Evolutionary conservation across 1,140 invertebrate genomes (phyloP).

Genomic region (Macrosteles quadrilineatus): DNA sequence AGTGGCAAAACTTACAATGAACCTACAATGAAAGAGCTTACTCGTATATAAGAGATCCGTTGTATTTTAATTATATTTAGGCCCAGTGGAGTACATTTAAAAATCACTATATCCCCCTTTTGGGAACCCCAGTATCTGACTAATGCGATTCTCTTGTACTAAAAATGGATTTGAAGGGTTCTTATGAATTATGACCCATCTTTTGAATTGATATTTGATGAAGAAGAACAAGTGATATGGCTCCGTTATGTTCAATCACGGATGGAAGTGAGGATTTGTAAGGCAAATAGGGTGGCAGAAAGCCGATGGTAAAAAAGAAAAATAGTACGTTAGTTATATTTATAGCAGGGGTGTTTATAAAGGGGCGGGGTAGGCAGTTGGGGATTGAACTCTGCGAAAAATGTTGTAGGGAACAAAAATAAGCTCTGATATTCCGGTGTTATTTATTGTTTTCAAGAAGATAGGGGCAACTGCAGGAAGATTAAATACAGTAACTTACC

Average conservation of each 20-base stretch:
- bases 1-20: too few relatives aligned
- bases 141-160: too few relatives aligned
- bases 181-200: too few relatives aligned
- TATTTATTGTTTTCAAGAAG: background rate
- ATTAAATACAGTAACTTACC: constrained; percentile 12
- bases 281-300: constrained; percentile 12
- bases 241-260: background rate
- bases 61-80: too few relatives aligned
- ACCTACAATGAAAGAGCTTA: too few relatives aligned
- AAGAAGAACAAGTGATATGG: background rate
- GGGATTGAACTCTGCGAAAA: constrained; percentile 12
- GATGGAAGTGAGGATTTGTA: background rate
- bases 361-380: background rate
- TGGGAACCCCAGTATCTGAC: too few relatives aligned
- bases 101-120: too few relatives aligned
- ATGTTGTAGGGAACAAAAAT: constrained; percentile 12
- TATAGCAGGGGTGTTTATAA: background rate
- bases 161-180: too few relatives aligned
- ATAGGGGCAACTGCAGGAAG: background rate
- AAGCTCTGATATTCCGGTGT: background rate
- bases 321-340: background rate
- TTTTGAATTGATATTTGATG: background rate
- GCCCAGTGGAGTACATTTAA: too few relatives aligned
- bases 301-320: background rate
- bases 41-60: too few relatives aligned